A percentile compares a stretch with the other conserved stretches of the same genome.
Evolutionary conservation across 2,888 invertebrate genomes (phyloP).

Genomic region (Esperia sulphurella): DNA sequence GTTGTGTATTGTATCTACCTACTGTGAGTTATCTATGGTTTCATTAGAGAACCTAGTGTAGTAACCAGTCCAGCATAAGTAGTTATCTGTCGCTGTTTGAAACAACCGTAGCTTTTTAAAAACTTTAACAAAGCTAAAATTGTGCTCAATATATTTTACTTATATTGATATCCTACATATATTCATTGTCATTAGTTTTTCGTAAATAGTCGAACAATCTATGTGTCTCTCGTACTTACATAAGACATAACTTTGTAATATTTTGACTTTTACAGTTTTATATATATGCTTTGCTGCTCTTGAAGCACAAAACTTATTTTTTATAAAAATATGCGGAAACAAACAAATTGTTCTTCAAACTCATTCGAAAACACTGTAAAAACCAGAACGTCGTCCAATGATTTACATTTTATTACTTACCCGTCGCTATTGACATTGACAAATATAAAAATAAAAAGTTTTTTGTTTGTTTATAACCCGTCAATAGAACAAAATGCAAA

Average conservation of each 20-base stretch:
- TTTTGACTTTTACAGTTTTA: neutral
- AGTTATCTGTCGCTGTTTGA: no score
- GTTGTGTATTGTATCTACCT: no score
- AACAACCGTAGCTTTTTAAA: no score
- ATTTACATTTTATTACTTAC: slow-evolving; percentile 56
- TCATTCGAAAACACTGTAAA: slow-evolving; percentile 21
- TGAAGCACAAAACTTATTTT: slow-evolving; percentile 2
- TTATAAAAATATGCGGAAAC: slow-evolving; percentile 17
- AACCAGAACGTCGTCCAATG: slow-evolving; percentile 32
- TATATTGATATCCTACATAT: no score
- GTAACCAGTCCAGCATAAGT: no score
- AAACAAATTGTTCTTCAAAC: neutral
- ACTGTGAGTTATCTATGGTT: no score
- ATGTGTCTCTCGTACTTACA: no score
- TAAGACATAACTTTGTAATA: neutral
- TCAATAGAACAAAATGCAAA: slow-evolving; percentile 66
- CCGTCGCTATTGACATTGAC: slow-evolving; percentile 13
- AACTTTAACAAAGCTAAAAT: no score
- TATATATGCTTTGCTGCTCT: neutral
- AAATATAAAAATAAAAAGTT: slow-evolving; percentile 45
- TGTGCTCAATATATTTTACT: no score
- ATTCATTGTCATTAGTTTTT: no score
- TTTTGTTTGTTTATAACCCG: slow-evolving; percentile 26
- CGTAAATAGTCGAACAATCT: no score
- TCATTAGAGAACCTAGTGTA: no score